A percentile compares a stretch with the other conserved stretches of the same genome.
These are phyloP conservation scores for Rhabdornis inornatus DNA, from an alignment of 2,113 vertebrate genomes.

Conservation along the genomic window DNA sequence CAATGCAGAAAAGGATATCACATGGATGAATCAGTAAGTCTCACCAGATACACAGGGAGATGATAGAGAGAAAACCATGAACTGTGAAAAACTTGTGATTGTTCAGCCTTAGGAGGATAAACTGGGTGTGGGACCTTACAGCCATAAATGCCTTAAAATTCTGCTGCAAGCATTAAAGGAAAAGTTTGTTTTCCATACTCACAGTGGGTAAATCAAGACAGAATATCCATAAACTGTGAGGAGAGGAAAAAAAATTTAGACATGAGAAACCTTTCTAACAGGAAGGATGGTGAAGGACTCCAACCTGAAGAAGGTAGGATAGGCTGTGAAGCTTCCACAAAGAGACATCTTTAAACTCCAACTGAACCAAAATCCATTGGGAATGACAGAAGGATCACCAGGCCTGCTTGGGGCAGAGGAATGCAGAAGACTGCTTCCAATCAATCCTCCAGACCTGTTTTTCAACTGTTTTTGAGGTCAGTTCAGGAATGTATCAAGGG, in stretches of 20 bases:
- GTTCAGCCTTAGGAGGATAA: neutral
- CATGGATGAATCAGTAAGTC: constrained; percentile 29
- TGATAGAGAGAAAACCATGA: constrained; percentile 27
- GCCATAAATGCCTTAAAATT: neutral
- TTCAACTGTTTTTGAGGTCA: neutral
- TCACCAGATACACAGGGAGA: constrained; percentile 12
- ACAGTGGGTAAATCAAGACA: neutral
- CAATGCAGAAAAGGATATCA: constrained; percentile 1
- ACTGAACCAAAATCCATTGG: neutral
- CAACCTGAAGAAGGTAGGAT: neutral
- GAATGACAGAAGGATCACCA: rapidly evolving
- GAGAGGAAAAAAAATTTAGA: neutral
- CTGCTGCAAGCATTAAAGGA: neutral
- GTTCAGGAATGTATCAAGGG: neutral
- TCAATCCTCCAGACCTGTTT: neutral
- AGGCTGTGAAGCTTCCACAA: neutral
- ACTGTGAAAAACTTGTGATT: neutral
- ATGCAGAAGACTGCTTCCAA: neutral
- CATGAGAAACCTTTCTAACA: neutral
- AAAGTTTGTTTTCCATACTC: neutral
- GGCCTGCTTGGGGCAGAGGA: neutral
- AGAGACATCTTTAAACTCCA: neutral
- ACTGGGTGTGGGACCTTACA: neutral
- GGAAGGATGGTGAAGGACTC: neutral
- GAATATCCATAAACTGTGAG: neutral